A percentile compares a stretch with the other conserved stretches of the same genome.
Conservation (phyloP, 2,888 invertebrate species). For the Cryptocheilus praepositus region DNA sequence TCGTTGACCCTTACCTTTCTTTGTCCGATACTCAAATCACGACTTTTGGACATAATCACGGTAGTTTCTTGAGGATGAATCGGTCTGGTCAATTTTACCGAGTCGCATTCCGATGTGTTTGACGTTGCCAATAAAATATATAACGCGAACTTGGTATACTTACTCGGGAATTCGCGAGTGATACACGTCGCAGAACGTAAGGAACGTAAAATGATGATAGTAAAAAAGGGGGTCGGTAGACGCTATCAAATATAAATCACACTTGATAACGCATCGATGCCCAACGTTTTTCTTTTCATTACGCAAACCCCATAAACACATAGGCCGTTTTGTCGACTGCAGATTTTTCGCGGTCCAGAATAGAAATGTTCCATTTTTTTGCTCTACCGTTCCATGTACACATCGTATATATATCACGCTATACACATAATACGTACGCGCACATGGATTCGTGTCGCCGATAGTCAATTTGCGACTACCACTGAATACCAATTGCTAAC, state of each 20-base stretch:
- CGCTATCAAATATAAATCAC: constrained; percentile 38
- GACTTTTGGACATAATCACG: constrained; percentile 61
- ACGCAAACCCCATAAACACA: constrained; percentile 1
- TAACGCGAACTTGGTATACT: constrained; percentile 57
- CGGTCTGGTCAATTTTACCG: constrained; percentile 52
- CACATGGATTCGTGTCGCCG: too few relatives aligned
- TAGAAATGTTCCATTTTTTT: too few relatives aligned
- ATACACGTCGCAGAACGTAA: constrained; percentile 22
- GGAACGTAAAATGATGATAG: constrained; percentile 28
- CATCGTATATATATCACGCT: neutral
- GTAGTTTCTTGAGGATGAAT: constrained; percentile 59
- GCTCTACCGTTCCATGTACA: neutral
- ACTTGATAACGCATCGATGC: constrained; percentile 25
- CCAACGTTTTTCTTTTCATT: neutral
- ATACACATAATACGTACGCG: neutral
- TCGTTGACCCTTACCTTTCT: constrained; percentile 65
- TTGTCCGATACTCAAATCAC: constrained; percentile 57
- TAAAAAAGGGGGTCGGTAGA: constrained; percentile 5
- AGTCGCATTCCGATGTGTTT: constrained; percentile 41
- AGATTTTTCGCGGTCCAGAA: too few relatives aligned
- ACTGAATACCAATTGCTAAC: too few relatives aligned
- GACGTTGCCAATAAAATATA: constrained; percentile 55
- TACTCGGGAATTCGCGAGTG: constrained; percentile 46
- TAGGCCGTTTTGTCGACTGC: neutral
- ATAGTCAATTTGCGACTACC: too few relatives aligned